These are phyloP conservation scores for Atherinosoma microstoma DNA, from an alignment of 2,797 vertebrate genomes.

Conservation along the genomic window DNA sequence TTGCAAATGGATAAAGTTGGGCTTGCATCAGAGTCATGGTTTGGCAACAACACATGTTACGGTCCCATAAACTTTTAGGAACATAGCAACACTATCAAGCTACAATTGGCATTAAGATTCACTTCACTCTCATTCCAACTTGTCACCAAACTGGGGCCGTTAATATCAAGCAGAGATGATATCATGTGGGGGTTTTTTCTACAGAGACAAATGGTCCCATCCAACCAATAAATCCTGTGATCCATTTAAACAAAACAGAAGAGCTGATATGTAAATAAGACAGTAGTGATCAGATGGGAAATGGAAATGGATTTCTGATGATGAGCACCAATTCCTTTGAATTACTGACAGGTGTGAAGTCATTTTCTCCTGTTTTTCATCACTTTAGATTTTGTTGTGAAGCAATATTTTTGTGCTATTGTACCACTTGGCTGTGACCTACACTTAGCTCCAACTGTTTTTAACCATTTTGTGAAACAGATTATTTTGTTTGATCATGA, in stretches of 20 bases:
- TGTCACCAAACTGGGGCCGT: constrained; percentile 11
- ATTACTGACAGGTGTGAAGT: background rate
- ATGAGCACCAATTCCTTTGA: background rate
- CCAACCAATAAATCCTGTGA: background rate
- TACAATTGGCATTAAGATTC: constrained; percentile 29
- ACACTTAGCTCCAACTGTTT: background rate
- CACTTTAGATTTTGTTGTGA: background rate
- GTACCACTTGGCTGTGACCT: background rate
- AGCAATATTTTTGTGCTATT: background rate
- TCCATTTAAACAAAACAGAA: background rate
- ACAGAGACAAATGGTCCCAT: background rate
- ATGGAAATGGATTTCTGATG: background rate
- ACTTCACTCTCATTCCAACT: constrained; percentile 9
- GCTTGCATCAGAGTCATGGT: constrained; percentile 3
- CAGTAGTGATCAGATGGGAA: background rate
- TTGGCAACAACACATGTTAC: constrained; percentile 13
- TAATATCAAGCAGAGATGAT: constrained; percentile 30
- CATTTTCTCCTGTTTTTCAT: background rate
- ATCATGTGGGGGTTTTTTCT: constrained; percentile 11
- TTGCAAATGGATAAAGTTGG: constrained; percentile 30
- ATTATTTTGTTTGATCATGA: background rate
- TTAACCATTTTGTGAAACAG: background rate
- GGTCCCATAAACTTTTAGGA: constrained; percentile 16
- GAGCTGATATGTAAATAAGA: background rate
- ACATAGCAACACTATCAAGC: constrained; percentile 1